These are phyloP conservation scores for Xestia xanthographa DNA, from an alignment of 2,888 invertebrate genomes.

Conservation along the genomic window DNA sequence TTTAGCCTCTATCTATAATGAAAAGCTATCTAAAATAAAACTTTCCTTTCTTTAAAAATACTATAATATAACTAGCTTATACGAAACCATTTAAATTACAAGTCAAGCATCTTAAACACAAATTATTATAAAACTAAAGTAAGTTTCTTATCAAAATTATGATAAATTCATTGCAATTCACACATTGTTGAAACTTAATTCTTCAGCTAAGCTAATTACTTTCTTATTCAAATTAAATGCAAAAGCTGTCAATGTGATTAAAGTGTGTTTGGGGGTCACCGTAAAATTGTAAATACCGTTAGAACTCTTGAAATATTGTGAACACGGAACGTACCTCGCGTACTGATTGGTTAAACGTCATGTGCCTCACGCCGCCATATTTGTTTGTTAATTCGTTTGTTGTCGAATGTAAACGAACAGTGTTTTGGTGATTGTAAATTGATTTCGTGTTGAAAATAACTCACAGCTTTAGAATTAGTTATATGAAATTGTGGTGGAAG, in stretches of 20 bases:
- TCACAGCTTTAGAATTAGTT: too few relatives aligned
- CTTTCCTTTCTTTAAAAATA: constrained; percentile 53
- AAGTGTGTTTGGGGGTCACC: background rate
- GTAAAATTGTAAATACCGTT: too few relatives aligned
- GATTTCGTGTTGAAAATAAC: too few relatives aligned
- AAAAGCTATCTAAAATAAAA: constrained; percentile 34
- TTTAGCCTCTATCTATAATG: too few relatives aligned
- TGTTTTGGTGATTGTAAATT: too few relatives aligned
- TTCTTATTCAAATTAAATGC: constrained; percentile 38
- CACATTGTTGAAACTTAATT: constrained; percentile 55
- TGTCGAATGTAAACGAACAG: too few relatives aligned
- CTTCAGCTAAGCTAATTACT: constrained; percentile 13
- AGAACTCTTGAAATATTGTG: too few relatives aligned
- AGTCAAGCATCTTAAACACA: constrained; percentile 75
- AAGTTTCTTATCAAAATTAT: constrained; percentile 78
- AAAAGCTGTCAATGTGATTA: constrained; percentile 29
- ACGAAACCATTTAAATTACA: constrained; percentile 76
- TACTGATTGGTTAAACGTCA: too few relatives aligned
- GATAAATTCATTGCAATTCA: constrained; percentile 62
- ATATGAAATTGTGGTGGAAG: too few relatives aligned
- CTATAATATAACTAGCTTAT: constrained; percentile 82
- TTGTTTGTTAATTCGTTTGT: too few relatives aligned
- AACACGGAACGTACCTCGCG: too few relatives aligned
- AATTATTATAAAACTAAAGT: constrained; percentile 81
- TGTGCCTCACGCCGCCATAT: too few relatives aligned